Evolutionary conservation across 2,888 invertebrate species (phyloP), one percentile per base, ranked within the genome.

Genomic region (Griposia aprilina): DNA sequence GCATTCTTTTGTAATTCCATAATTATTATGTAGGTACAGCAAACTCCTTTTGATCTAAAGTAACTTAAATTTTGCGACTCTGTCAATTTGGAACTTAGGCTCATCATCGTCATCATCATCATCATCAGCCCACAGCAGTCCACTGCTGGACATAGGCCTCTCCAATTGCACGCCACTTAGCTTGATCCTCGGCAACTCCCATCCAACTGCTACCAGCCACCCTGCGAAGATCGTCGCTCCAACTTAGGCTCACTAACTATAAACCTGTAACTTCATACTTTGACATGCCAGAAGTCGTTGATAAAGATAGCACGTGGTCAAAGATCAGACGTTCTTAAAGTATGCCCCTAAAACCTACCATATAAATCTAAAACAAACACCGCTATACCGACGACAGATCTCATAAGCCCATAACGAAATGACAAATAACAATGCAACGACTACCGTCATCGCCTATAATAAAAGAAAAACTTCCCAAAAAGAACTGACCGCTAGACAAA

Each of bases 401-500:
- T 80, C 68, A 80, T 75, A 78, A 78, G 52, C 69, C 67, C 63
- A 68, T 82, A 81, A 84, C 63, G 26, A 74, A 81, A 81, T 85
- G 85, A 88, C 89, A 87, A 87, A 87, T 82, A 84, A 88, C 85
- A 86, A 89, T 83, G 80, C 87, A 80, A 79, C 65, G 82, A 88
- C 89, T 89, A 89, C 88, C 86, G 89, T 87, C 89, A 89, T 88
- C 87, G 70, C 78, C 73, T 79, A 59, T 83, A 88, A 81, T 82
- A 82, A 86, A 86, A 69, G 63, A 78, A 78, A 84, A 84, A 84
- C 83, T 78, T 82, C 26, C 70, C 80, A 80, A 84, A 89, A 85
- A 88, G 87, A 86, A 72, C 85, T 86, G 88, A 85, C 89, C 89
- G 86, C 92, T 94, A 95, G 94, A 93, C 92, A 90, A 94, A 94